Base-by-base conservation (phyloP, 2,797 vertebrate species). In the Tapirus indicus region DNA sequence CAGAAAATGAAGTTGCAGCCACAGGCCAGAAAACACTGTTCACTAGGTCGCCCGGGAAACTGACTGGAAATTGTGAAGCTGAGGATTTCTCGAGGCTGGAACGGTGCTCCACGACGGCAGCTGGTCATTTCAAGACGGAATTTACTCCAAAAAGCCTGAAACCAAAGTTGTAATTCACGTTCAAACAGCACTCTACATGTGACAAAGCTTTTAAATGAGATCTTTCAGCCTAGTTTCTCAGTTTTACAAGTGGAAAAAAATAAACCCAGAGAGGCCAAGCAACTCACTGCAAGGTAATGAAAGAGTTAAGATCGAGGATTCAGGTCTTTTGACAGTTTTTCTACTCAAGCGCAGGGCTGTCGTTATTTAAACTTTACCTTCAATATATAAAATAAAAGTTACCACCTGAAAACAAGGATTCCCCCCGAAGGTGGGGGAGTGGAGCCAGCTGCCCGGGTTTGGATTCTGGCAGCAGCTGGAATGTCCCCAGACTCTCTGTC, bases 121-220 rank as follows among this genome's bases (percentile, higher is more conserved):
- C 49, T 84, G 83, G 12, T 94, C 62, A 18, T 75, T 49, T 87
- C 38, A 96, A 96, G 52, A 66, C 29, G 47, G 83, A 92, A 74
- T 86, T 78, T 92, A 92, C 62, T 78, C 52, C 69, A 83, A 62
- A 85, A 32, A 86, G 71, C 94, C 84, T 64, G 77, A 92, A 94
- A 91, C 83, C 75, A 92, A 85, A 97, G 49, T 74, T 93, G 49
- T 60, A 52, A 89, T 52, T 79, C 75, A 83, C 14, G 18, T n/a
- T 95, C 41, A 75, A 86, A 87, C 5, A 95, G 29, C 68, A 49
- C 54, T 93, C 91, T n/a, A n/a, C 23, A 66, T 64, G 83, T 49
- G 14, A 29, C 64, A 44, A 93, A 85, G 58, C 54, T 83, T 85
- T 96, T 54, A 49, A 74, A 79, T 85, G 75, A 91, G 41, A 88